A percentile compares a stretch with the other conserved stretches of the same genome.
These are phyloP conservation scores for Alectoris magna DNA, from an alignment of 2,797 vertebrate species.

Conservation along the genomic window DNA sequence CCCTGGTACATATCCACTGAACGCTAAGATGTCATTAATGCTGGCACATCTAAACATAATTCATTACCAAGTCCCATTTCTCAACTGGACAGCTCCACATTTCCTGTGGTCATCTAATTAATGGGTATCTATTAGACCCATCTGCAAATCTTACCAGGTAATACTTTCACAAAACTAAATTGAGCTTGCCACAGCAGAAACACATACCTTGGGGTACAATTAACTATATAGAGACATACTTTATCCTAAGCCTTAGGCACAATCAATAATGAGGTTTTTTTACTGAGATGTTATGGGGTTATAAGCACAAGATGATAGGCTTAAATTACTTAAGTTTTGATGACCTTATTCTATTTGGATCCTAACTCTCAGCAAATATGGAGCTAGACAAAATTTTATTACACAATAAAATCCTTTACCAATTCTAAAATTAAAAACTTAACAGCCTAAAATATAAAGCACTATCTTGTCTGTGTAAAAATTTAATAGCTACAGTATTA, in stretches of 20 bases:
- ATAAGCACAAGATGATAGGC: conserved; percentile 59
- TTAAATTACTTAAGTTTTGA: conserved; percentile 75
- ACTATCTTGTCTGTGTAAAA: conserved; percentile 60
- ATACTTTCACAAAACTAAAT: conserved; percentile 79
- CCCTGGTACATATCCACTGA: conserved; percentile 8
- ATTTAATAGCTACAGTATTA: conserved; percentile 50
- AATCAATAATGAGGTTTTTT: conserved; percentile 83
- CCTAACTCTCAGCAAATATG: conserved; percentile 51
- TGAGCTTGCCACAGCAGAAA: conserved; percentile 80
- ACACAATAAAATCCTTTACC: conserved; percentile 63
- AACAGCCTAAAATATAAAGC: conserved; percentile 60
- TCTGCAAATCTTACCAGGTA: conserved; percentile 78
- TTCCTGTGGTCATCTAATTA: conserved; percentile 80
- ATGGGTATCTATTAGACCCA: conserved; percentile 81
- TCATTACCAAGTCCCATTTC: conserved; percentile 66
- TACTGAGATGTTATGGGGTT: conserved; percentile 69
- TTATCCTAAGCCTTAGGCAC: conserved; percentile 76
- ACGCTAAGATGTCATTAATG: conserved; percentile 55
- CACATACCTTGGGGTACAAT: conserved; percentile 77
- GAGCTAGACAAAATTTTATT: conserved; percentile 65
- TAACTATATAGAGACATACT: conserved; percentile 77
- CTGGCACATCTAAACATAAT: conserved; percentile 63
- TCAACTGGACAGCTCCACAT: conserved; percentile 52
- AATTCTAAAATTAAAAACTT: conserved; percentile 68
- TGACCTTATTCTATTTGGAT: conserved; percentile 73